Evolutionary conservation across 1,140 invertebrate genomes (phyloP), one percentile per base, ranked within the genome.

Genomic region (Ostrea denselamellosa): DNA sequence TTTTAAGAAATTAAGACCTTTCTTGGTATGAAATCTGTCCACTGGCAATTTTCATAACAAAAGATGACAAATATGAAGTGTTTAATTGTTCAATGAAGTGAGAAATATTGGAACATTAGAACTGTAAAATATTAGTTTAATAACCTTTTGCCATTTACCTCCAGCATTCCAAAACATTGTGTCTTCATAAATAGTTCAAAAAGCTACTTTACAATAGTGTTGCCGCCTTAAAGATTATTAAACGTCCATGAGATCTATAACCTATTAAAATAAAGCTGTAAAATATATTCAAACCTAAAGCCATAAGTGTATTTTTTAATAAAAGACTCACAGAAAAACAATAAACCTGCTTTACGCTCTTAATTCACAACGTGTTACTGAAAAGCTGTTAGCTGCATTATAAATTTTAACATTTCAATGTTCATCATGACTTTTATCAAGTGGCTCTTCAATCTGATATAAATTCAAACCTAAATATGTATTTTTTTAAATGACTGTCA

Each of bases 381-480:
- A 44, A 44, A 44, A 44, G 34, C 1, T 44, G 5, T 44, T 1
- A n/a, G 5, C 34, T 44, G 34, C 5, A 44, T 44, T 44, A 44
- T 2, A 5, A 44, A 44, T 2, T 44, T 44, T 44, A 44, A 44
- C 34, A 44, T 44, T 44, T n/a, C n/a, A n/a, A n/a, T n/a, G n/a
- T n/a, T n/a, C n/a, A n/a, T n/a, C n/a, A n/a, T 44, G 34, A 44
- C 1, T 44, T 44, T 44, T 5, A 44, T 77, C 68, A 77, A 77
- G 68, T 28, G 25, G 22, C 28, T 77, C 3, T 77, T 34, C 5
- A 77, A 25, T 28, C 8, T 34, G 14, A 77, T 34, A 77, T 77
- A 77, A 77, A 77, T 77, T 77, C 28, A 34, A 28, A 77, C 68
- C 68, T 25, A 77, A 28, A 77, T 34, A 34, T 77, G 68, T 77